A percentile compares a stretch with the other conserved stretches of the same genome.
phyloP scores from a whole-genome alignment of 2,113 vertebrate genomes.

The Condylura cristata region DNA sequence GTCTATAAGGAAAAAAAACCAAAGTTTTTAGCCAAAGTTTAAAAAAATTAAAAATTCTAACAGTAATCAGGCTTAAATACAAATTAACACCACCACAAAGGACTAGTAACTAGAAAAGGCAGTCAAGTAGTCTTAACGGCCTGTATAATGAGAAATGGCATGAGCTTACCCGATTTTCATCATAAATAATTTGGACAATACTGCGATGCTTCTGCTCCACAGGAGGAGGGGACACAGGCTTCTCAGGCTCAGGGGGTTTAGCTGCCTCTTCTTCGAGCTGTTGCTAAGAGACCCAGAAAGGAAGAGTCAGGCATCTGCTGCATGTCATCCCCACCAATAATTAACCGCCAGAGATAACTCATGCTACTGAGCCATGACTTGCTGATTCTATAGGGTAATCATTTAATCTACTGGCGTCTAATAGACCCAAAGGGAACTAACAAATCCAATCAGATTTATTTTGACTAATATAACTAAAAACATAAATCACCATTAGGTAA shows the following conservation, averaged over 20 bases:
- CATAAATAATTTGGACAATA: constrained; percentile 99
- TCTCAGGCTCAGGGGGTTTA: constrained; percentile 97
- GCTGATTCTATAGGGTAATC: neutral
- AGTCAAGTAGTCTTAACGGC: neutral
- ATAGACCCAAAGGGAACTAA: constrained; percentile 49
- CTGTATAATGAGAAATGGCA: neutral
- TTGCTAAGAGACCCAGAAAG: constrained; percentile 93
- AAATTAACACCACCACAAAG: neutral
- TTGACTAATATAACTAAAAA: constrained; percentile 31
- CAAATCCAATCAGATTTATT: constrained; percentile 8
- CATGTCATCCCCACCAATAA: constrained; percentile 62
- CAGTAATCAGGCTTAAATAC: neutral
- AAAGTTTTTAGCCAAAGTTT: constrained; percentile 30
- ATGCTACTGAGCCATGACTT: constrained; percentile 63
- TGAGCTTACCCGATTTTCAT: constrained; percentile 95
- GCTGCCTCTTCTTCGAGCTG: constrained; percentile 99
- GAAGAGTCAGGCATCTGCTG: constrained; percentile 81
- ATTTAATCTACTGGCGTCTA: constrained; percentile 42
- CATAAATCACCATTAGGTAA: neutral
- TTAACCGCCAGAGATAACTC: constrained; percentile 78
- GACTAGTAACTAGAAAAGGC: neutral
- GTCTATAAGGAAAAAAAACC: neutral
- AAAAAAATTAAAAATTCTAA: constrained; percentile 16
- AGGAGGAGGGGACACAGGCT: constrained; percentile 97
- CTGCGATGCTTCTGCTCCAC: constrained; percentile 99